These are phyloP conservation scores for Poeciliopsis turrubarensis DNA, from an alignment of 2,113 vertebrate genomes.

Conservation along the genomic window DNA sequence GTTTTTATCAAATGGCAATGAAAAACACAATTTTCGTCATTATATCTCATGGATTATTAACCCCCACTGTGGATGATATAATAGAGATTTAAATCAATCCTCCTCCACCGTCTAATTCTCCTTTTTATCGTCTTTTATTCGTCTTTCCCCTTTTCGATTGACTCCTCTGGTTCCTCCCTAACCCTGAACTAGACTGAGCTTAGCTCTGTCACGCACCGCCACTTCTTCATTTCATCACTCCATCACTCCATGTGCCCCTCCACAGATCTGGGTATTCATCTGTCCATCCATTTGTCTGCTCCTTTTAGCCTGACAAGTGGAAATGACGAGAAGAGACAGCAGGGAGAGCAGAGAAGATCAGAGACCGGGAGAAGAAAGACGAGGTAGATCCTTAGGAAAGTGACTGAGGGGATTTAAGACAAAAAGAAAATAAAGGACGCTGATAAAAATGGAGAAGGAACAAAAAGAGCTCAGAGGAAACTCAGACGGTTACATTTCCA, in stretches of 20 bases:
- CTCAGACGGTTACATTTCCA: not conserved
- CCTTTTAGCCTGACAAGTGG: constrained; percentile 68
- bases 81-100: not conserved
- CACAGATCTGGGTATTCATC: constrained; percentile 66
- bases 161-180: constrained; percentile 22
- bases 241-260: constrained; percentile 60
- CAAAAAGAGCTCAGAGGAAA: not conserved
- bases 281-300: constrained; percentile 68
- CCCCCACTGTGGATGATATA: not conserved
- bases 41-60: constrained; percentile 25
- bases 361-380: not conserved
- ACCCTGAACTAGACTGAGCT: constrained; percentile 52
- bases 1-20: constrained; percentile 24
- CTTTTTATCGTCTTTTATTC: not conserved
- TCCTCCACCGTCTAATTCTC: constrained; percentile 1
- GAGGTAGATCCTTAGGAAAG: constrained; percentile 11
- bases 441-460: constrained; percentile 7
- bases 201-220: constrained; percentile 61
- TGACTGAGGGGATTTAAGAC: constrained; percentile 32
- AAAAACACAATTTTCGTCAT: constrained; percentile 34
- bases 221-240: constrained; percentile 68
- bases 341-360: not conserved
- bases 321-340: constrained; percentile 55
- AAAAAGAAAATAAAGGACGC: constrained; percentile 11
- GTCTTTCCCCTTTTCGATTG: constrained; percentile 1